These are phyloP conservation scores for Melanargia galathea DNA, from an alignment of 2,888 invertebrate genomes.

Conservation along the genomic window DNA sequence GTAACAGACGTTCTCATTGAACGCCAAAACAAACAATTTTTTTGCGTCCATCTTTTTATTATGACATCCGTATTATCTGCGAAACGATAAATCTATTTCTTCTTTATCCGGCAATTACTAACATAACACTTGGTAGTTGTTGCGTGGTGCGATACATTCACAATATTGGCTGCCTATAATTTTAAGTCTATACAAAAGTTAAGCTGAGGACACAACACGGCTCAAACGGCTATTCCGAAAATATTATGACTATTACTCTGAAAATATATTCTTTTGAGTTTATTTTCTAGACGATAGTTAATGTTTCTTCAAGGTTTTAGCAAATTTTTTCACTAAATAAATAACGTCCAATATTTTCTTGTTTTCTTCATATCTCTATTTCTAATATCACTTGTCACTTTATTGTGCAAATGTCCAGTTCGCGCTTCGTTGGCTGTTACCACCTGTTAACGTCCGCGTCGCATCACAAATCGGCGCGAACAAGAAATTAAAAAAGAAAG, in stretches of 20 bases:
- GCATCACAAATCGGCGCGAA: too few relatives aligned
- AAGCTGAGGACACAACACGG: constrained; percentile 2
- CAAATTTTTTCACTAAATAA: too few relatives aligned
- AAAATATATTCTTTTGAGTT: too few relatives aligned
- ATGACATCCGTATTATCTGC: constrained; percentile 6
- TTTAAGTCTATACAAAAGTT: background rate
- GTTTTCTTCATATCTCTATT: too few relatives aligned
- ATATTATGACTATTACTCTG: background rate
- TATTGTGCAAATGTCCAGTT: too few relatives aligned
- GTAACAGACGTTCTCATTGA: background rate
- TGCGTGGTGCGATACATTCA: constrained; percentile 22
- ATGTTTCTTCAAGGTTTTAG: too few relatives aligned
- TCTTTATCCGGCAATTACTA: constrained; percentile 8
- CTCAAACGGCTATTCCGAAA: background rate
- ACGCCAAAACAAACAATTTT: constrained; percentile 8
- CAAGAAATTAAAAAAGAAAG: too few relatives aligned
- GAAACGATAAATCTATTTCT: constrained; percentile 21
- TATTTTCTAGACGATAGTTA: too few relatives aligned
- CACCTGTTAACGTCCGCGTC: too few relatives aligned
- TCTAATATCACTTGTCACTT: too few relatives aligned
- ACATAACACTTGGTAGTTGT: constrained; percentile 16
- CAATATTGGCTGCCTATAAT: constrained; percentile 15
- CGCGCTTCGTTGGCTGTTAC: too few relatives aligned
- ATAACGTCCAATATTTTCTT: too few relatives aligned
- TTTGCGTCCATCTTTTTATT: background rate